A percentile compares a stretch with the other conserved stretches of the same genome.
Conservation (phyloP, 2,888 invertebrate genomes). For the Alentia gelatinosa region DNA sequence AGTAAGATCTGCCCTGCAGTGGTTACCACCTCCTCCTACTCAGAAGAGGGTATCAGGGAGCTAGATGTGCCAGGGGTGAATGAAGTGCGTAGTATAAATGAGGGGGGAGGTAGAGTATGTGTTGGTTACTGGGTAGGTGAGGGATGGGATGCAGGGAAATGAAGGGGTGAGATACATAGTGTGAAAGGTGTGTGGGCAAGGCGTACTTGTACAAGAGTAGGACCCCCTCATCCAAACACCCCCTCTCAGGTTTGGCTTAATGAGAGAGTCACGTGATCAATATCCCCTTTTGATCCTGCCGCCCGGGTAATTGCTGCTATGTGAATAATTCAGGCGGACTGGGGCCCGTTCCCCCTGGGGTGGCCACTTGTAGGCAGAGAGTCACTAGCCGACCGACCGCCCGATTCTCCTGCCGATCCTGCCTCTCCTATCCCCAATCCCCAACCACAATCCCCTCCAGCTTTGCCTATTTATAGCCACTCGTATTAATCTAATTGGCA, state of each 20-base stretch:
- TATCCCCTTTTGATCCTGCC: background rate
- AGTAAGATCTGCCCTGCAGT: too few species aligned
- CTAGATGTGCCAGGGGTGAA: too few species aligned
- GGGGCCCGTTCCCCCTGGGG: background rate
- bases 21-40: too few species aligned
- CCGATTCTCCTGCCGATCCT: background rate
- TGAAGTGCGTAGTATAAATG: too few species aligned
- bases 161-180: too few species aligned
- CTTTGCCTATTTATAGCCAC: background rate
- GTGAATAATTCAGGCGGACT: constrained; percentile 2
- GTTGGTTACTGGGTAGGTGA: too few species aligned
- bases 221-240: background rate
- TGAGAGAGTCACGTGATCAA: background rate
- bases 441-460: background rate
- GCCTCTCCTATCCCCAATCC: background rate
- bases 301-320: background rate
- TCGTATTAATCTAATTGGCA: background rate
- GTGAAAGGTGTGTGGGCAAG: too few species aligned
- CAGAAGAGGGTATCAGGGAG: too few species aligned
- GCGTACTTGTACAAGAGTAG: too few species aligned
- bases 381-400: background rate
- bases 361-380: background rate
- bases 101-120: too few species aligned
- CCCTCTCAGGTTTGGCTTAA: background rate
- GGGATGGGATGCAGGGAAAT: too few species aligned